Percentiles rank a stretch among this genome's conserved stretches.
Evolutionary conservation across 1,140 invertebrate species (phyloP).

Genomic region (Phthorimaea operculella): DNA sequence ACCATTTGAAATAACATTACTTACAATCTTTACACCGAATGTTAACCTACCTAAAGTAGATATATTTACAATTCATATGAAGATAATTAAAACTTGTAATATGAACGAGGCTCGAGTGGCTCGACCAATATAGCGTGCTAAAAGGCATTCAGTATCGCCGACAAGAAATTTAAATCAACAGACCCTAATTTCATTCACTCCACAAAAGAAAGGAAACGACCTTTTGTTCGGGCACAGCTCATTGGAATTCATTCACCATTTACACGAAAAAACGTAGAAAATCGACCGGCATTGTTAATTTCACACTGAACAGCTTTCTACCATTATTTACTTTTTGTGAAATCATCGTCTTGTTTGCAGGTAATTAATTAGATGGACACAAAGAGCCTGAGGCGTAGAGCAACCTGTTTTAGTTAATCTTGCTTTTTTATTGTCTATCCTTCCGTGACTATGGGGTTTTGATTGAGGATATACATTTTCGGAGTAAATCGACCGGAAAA

Average conservation of each 20-base stretch:
- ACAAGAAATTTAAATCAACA: no score
- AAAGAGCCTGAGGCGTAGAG: not conserved
- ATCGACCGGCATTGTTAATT: constrained; percentile 5
- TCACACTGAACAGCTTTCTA: constrained; percentile 2
- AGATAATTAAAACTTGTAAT: no score
- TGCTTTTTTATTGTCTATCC: constrained; percentile 3
- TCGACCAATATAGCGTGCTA: no score
- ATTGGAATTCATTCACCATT: constrained; percentile 4
- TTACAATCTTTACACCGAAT: no score
- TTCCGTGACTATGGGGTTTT: not conserved
- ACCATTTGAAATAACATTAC: no score
- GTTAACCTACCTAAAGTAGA: no score
- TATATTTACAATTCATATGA: no score
- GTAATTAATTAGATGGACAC: constrained; percentile 1
- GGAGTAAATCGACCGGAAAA: constrained; percentile 3
- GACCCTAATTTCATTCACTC: not conserved
- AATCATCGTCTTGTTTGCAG: constrained; percentile 4
- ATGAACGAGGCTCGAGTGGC: no score
- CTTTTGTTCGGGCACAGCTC: not conserved
- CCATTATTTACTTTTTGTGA: constrained; percentile 4
- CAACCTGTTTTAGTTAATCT: not conserved
- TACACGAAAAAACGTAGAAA: constrained; percentile 1
- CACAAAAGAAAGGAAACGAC: not conserved
- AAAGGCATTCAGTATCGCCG: no score
- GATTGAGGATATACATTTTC: constrained; percentile 2